Evolutionary conservation across 64 coral and sea anemone genomes (phyloP), one percentile per base, ranked within the genome.

Genomic region (Cladopsammia gracilis): DNA sequence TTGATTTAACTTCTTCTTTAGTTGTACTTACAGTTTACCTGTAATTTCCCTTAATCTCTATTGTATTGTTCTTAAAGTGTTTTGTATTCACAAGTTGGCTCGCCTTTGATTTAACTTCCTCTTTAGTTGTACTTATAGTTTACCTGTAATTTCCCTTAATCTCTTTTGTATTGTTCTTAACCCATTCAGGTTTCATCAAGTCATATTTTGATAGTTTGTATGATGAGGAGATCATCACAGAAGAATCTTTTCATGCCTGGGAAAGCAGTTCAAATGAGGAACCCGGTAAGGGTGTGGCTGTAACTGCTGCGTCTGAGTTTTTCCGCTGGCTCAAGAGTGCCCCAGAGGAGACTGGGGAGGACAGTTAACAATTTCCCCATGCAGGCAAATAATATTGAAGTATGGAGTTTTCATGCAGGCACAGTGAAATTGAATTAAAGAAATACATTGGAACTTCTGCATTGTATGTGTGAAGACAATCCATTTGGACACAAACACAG

Each of bases 161-260:
- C 34, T 34, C 34, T 34, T 1, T 34, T 34, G 45, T 22, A 64
- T 73, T 82, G 49, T 43, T 70, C 20, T 77, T 42, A 51, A 67
- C 69, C 62, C 53, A 16, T 77, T 58, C 71, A 98, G 96, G 73
- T 52, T 92, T 98, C 42, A 74, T 98, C 22, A 92, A 89, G 49
- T 89, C 86, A 9, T 95, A 92, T 59, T 98, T 98, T 79, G 86
- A 98, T 64, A 70, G 64, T 4, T 71, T 98, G 18, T 98, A 98
- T 70, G 89, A 98, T n/a, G 96, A 95, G 71, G 93, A 98, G 10
- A 73, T 98, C 3, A 87, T 98, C 46, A 50, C 73, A 19, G 96
- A 95, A 71, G 93, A 95, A 18, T 81, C 96, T 0, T 98, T 98
- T 60, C 49, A 78, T 23, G 59, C 25, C 12, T 98, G 96, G 96